Evolutionary conservation across 2,888 invertebrate genomes (phyloP).

Genomic region (Papilio elwesi): DNA sequence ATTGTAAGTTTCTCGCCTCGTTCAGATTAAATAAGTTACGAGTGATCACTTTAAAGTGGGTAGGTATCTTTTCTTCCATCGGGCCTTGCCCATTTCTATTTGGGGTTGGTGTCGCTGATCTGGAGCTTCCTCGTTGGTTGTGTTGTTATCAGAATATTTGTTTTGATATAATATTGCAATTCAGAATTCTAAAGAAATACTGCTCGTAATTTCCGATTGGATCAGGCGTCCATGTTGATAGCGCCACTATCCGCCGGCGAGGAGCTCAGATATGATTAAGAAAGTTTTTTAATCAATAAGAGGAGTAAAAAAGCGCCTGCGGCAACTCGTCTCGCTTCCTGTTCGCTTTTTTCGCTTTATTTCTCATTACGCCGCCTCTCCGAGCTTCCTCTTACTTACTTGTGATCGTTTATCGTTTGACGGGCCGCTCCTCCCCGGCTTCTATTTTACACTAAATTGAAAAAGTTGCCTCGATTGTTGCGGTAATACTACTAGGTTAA

Average conservation of each 20-base stretch:
- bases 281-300: slow-evolving; percentile 73
- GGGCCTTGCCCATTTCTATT: no score
- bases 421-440: slow-evolving; percentile 60
- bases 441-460: slow-evolving; percentile 72
- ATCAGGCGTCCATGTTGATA: slow-evolving; percentile 12
- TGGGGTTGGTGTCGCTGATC: no score
- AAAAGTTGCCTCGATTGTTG: slow-evolving; percentile 64
- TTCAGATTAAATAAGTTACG: no score
- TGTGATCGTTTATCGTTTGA: slow-evolving; percentile 82
- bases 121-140: no score
- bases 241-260: slow-evolving; percentile 33
- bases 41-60: no score
- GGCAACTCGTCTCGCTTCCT: slow-evolving; percentile 51
- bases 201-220: slow-evolving; percentile 13
- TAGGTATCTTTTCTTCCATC: no score
- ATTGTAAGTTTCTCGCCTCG: no score
- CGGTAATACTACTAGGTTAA: slow-evolving; percentile 35
- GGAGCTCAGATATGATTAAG: slow-evolving; percentile 63
- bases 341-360: slow-evolving; percentile 61
- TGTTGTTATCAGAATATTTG: no score
- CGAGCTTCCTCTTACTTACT: slow-evolving; percentile 71
- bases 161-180: no score
- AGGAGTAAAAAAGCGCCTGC: slow-evolving; percentile 44
- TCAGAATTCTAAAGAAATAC: not conserved
- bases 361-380: slow-evolving; percentile 64